Evolutionary conservation across 2,888 invertebrate species (phyloP), one percentile per base, ranked within the genome.

Genomic region (Julus scandinavius): DNA sequence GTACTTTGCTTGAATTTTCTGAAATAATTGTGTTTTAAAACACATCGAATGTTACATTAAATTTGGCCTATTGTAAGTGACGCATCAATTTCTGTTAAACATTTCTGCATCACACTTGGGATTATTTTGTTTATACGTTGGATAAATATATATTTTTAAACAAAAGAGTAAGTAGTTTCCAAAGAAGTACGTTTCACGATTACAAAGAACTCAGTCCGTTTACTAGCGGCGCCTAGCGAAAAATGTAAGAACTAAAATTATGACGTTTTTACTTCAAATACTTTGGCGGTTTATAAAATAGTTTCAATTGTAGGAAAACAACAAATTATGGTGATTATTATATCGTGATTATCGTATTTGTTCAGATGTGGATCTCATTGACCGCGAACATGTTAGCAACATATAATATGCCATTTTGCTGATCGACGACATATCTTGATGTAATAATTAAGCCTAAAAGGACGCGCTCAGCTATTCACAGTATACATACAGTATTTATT

Each of bases 201-300:
- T 54, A 20, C 20, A 9, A 4, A n/a, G 20, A 20, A 63, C 63
- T 6, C 54, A 54, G 1, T 54, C 63, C n/a, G 9, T 6, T 20
- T n/a, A n/a, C 63, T 63, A 63, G 63, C n/a, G n/a, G 2, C 63
- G 9, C 20, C 63, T 63, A 63, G 20, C 63, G 63, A 20, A 7
- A 2, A 20, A 63, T 20, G 63, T 9, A 20, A 63, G 20, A 63
- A 63, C 63, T 63, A 63, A n/a, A 63, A 20, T 9, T 20, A 63
- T 63, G 63, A 63, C 63, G 63, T 63, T 63, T 63, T 63, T n/a
- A n/a, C 63, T n/a, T 20, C 63, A 63, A 63, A 20, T 63, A n/a
- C 63, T 20, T 7, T 20, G n/a, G 63, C n/a, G 63, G 20, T 9
- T n/a, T 63, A 3, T 20, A n/a, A 63, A 20, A 20, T n/a, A 63